These are phyloP conservation scores for Platerodrilus igneus DNA, from an alignment of 2,888 invertebrate genomes.

Conservation along the genomic window DNA sequence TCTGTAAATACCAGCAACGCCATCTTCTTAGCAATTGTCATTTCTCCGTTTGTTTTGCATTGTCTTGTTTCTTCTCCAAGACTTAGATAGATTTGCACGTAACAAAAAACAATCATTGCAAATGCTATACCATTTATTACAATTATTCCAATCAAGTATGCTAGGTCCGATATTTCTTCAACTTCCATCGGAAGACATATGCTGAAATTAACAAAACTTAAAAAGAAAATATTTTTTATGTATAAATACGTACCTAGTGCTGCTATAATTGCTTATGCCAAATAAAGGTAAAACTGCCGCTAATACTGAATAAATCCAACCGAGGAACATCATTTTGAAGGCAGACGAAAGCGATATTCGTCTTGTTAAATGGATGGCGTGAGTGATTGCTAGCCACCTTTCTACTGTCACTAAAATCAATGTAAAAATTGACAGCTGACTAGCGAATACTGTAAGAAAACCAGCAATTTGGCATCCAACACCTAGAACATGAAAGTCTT, in stretches of 20 bases:
- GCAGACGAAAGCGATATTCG: conserved; percentile 70
- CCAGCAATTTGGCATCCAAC: conserved; percentile 82
- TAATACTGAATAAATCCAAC: conserved; percentile 72
- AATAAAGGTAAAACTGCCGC: conserved; percentile 77
- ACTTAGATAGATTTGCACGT: conserved; percentile 80
- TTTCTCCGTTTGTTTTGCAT: conserved; percentile 54
- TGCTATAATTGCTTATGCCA: conserved; percentile 83
- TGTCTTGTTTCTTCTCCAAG: conserved; percentile 66
- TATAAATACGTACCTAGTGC: conserved; percentile 59
- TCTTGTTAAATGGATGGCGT: conserved; percentile 77
- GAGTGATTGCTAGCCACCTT: conserved; percentile 78
- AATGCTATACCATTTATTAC: conserved; percentile 76
- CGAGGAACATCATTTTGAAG: conserved; percentile 68
- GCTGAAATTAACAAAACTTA: conserved; percentile 45
- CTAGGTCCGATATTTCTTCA: conserved; percentile 61
- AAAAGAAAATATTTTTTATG: conserved; percentile 2
- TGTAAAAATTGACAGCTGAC: conserved; percentile 83
- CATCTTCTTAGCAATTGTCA: conserved; percentile 84
- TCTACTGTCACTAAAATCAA: conserved; percentile 82
- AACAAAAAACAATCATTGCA: conserved; percentile 77
- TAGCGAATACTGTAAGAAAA: conserved; percentile 81
- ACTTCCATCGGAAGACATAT: conserved; percentile 88
- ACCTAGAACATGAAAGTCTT: too few relatives aligned
- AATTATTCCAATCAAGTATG: conserved; percentile 71
- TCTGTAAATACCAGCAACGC: conserved; percentile 81